Evolutionary conservation across 1,140 invertebrate species (phyloP).

Genomic region (Zaprionus lachaisei): DNA sequence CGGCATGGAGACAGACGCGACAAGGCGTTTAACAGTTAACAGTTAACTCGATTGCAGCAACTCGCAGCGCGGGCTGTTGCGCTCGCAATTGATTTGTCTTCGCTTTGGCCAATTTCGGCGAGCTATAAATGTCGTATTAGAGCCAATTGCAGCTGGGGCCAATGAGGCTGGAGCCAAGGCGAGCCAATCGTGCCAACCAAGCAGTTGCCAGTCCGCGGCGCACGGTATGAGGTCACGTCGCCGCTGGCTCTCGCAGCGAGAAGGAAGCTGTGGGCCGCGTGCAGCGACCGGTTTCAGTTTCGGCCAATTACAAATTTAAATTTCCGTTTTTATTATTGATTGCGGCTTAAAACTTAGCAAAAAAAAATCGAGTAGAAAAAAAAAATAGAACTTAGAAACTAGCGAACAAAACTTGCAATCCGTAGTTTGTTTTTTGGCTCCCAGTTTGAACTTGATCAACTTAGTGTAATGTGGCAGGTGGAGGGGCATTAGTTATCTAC

Average conservation of each 20-base stretch:
- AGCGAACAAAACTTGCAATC: constrained; percentile 38
- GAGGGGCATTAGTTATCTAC: constrained; percentile 29
- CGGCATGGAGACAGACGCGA: neutral
- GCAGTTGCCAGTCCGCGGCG: too few species aligned
- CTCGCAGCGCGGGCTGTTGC: neutral
- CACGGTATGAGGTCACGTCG: constrained; percentile 28
- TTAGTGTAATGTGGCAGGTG: neutral
- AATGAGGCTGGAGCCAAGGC: constrained; percentile 13
- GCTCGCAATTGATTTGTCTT: constrained; percentile 39
- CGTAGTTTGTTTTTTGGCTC: constrained; percentile 54
- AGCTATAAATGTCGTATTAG: constrained; percentile 52
- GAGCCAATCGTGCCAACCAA: neutral
- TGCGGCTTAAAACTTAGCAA: constrained; percentile 54
- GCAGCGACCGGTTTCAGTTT: constrained; percentile 32
- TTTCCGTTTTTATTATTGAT: constrained; percentile 52
- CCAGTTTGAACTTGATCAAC: constrained; percentile 50
- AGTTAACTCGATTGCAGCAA: constrained; percentile 33
- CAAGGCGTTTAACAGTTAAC: constrained; percentile 36
- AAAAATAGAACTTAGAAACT: constrained; percentile 40
- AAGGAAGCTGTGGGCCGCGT: constrained; percentile 15
- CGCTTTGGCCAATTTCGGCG: constrained; percentile 23
- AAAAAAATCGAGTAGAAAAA: constrained; percentile 33
- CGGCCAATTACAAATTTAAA: constrained; percentile 54
- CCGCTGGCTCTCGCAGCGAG: constrained; percentile 47
- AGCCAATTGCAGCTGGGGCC: constrained; percentile 26